Base-by-base conservation (phyloP, 2,113 vertebrate genomes). In the Oenanthe oenanthe region DNA sequence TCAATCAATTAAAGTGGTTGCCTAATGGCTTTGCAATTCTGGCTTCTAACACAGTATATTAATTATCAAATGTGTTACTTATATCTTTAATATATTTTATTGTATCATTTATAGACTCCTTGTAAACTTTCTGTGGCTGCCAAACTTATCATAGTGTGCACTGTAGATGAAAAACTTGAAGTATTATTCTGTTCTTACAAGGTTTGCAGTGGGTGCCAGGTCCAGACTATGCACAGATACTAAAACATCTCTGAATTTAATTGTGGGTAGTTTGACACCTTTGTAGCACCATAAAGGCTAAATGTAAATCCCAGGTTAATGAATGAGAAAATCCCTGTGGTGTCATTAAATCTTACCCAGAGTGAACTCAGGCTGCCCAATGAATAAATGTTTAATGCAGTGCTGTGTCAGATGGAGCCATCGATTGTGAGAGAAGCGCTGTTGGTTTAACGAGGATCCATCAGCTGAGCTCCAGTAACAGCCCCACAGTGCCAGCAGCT, bases 321-420 rank as follows among this genome's bases (percentile, higher is more conserved):
- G 89, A 92, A 91, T 73, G n/a, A 87, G 57, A 77, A 89, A 92
- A 83, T 85, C 91, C 70, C 91, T 57, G 61, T 75, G 73, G 84
- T 91, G 45, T 92, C 74, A 72, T 94, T 89, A 95, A 87, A 72
- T 73, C 77, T 91, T 78, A 54, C 79, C 34, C 43, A 65, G 74
- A 42, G 42, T 45, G 58, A 67, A 26, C 86, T 81, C 77, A 75
- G 43, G 10, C 31, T 72, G 71, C 17, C 56, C 28, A 4, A 48
- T 86, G 89, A 91, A 89, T 95, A 95, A 95, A 95, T 78, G 61
- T 95, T 97, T 95, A 95, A 95, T 89, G 84, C 57, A 91, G 77
- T 60, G 57, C 63, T 0, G 4, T 71, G 71, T 63, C 58, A 54
- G 96, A 61, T 29, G 66, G 89, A 92, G 77, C 79, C 84, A 91